Evolutionary conservation across 1,140 invertebrate genomes (phyloP).

Genomic region (Tetramorium parvispinum): DNA sequence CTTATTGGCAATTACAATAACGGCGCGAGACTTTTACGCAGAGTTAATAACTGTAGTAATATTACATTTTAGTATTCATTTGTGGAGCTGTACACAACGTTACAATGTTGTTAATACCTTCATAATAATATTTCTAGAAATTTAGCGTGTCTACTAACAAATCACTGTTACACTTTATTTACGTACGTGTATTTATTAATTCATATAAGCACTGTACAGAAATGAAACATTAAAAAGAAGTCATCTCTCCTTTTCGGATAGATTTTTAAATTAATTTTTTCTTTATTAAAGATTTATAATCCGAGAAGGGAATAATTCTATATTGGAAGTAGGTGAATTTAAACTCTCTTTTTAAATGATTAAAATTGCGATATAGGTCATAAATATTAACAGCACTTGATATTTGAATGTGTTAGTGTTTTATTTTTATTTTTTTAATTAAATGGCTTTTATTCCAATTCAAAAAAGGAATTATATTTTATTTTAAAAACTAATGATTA

Average conservation of each 20-base stretch:
- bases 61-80: constrained; percentile 17
- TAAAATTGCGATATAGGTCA: neutral
- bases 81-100: neutral
- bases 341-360: neutral
- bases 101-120: neutral
- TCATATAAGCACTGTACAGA: neutral
- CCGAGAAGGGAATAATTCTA: neutral
- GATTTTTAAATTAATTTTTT: neutral
- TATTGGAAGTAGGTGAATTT: neutral
- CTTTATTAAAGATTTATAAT: neutral
- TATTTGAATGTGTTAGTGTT: neutral
- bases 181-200: neutral
- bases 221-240: neutral
- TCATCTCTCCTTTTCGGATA: neutral
- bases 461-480: neutral
- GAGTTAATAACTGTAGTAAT: neutral
- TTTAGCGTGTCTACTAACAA: neutral
- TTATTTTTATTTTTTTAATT: neutral
- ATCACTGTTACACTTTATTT: neutral
- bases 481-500: neutral
- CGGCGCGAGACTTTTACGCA: constrained; percentile 3
- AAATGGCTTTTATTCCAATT: neutral
- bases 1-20: constrained; percentile 16
- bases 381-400: neutral
- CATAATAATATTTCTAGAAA: constrained; percentile 3